These are phyloP conservation scores for Tribolium madens DNA, from an alignment of 1,140 invertebrate species.

Conservation along the genomic window DNA sequence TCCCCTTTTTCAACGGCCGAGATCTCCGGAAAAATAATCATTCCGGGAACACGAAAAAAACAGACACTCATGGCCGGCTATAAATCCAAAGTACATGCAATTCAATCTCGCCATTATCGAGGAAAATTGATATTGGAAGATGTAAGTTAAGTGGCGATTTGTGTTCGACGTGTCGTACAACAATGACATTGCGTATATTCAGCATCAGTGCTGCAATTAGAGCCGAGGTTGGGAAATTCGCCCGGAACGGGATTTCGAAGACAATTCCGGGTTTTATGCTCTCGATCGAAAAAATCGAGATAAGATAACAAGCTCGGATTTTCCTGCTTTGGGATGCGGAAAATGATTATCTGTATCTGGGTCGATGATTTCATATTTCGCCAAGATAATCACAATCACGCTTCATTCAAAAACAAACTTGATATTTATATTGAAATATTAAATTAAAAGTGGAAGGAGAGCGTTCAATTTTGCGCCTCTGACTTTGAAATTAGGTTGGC, in stretches of 20 bases:
- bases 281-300: not conserved
- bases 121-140: conserved; percentile 31
- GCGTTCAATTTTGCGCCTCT: no score
- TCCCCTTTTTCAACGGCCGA: conserved; percentile 49
- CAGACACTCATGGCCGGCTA: not conserved
- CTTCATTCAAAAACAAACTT: no score
- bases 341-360: not conserved
- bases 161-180: conserved; percentile 36
- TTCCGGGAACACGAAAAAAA: not conserved
- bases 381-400: no score
- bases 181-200: conserved; percentile 35
- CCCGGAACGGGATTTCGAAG: no score
- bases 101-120: conserved; percentile 34
- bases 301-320: not conserved
- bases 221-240: not conserved
- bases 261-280: not conserved
- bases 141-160: conserved; percentile 40
- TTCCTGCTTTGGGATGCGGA: not conserved
- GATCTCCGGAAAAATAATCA: not conserved
- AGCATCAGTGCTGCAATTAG: conserved; percentile 13
- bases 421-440: no score
- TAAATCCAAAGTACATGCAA: conserved; percentile 26
- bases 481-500: no score
- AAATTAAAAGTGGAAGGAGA: no score
- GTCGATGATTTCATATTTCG: not conserved